Conservation (phyloP, 2,888 invertebrate species). For the Drosophila pegasa region DNA sequence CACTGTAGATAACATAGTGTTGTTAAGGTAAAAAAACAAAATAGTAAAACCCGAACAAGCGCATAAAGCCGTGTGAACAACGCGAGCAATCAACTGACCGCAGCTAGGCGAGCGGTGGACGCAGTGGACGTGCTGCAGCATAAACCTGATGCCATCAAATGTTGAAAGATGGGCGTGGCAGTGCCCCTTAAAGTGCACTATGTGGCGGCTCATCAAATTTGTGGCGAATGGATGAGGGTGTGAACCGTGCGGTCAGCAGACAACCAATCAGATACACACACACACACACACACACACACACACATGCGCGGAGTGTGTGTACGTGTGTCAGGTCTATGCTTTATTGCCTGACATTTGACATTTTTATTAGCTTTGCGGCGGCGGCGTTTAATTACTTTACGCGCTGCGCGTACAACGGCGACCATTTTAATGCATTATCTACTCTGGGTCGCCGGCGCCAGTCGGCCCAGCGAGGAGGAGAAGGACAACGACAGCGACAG, state of each 20-base stretch:
- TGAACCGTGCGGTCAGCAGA: slow-evolving; percentile 51
- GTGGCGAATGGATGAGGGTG: slow-evolving; percentile 45
- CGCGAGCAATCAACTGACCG: slow-evolving; percentile 26
- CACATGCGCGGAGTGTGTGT: neutral
- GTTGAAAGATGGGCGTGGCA: slow-evolving; percentile 26
- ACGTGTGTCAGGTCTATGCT: slow-evolving; percentile 66
- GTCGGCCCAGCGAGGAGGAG: slow-evolving; percentile 14
- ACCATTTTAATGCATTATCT: slow-evolving; percentile 68
- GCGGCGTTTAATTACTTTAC: slow-evolving; percentile 77
- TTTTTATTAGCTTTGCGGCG: slow-evolving; percentile 76
- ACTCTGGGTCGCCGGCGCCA: slow-evolving; percentile 32
- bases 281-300: slow-evolving; percentile 8
- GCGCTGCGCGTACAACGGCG: slow-evolving; percentile 54
- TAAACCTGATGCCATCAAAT: slow-evolving; percentile 18
- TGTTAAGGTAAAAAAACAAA: slow-evolving; percentile 1
- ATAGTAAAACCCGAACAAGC: neutral
- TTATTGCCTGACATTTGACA: slow-evolving; percentile 77
- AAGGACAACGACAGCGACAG: neutral
- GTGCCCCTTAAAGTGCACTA: slow-evolving; percentile 34
- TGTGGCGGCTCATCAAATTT: slow-evolving; percentile 65
- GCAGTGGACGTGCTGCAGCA: neutral
- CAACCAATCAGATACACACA: slow-evolving; percentile 27
- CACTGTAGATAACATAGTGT: neutral
- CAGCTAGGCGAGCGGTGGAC: neutral
- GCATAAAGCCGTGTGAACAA: neutral